Evolutionary conservation across 2,797 vertebrate species (phyloP).

Genomic region (Tenualosa ilisha): DNA sequence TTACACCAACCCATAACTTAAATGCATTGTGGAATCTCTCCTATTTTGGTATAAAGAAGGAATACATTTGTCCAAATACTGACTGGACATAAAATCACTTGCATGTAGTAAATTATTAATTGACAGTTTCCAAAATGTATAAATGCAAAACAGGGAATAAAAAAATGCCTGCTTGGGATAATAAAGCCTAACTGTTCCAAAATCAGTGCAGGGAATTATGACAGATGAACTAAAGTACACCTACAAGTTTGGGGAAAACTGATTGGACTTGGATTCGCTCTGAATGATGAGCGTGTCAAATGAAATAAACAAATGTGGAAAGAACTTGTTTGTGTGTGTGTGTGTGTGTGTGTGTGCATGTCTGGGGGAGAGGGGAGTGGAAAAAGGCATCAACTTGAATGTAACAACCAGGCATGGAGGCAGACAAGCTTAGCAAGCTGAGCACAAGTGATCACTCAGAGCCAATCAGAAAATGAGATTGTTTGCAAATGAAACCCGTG

Average conservation of each 20-base stretch:
- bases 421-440: neutral
- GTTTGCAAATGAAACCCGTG: conserved; percentile 16
- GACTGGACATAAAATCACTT: neutral
- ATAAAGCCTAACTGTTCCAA: neutral
- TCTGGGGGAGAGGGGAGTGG: too few relatives aligned
- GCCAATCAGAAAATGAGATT: conserved; percentile 17
- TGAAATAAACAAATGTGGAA: neutral
- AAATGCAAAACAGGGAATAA: neutral
- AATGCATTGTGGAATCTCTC: neutral
- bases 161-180: neutral
- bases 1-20: neutral
- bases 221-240: neutral
- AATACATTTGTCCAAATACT: neutral
- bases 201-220: neutral
- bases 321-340: neutral
- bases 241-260: neutral
- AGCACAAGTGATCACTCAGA: neutral
- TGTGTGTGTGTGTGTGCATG: too few relatives aligned
- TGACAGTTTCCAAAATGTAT: neutral
- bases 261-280: neutral
- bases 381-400: neutral
- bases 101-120: neutral
- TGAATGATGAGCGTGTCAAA: neutral
- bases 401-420: neutral
- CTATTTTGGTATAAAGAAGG: neutral